Base-by-base conservation (phyloP, 1,140 invertebrate species). In the Lepidotrigona ventralis region DNA sequence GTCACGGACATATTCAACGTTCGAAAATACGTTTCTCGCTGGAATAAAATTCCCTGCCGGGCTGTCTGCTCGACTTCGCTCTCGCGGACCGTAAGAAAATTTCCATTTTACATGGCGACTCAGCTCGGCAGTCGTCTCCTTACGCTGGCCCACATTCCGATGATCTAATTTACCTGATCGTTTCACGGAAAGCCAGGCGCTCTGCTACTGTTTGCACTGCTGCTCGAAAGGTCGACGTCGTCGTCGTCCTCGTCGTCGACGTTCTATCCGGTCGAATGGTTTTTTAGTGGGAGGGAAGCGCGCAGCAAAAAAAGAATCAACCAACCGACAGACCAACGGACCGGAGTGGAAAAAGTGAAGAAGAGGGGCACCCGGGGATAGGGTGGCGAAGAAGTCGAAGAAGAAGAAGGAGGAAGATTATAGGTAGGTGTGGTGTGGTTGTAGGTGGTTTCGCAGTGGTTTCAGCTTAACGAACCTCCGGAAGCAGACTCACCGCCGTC, bases 401-500 rank as follows among this genome's bases (percentile, higher is more conserved):
- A 19, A n/a, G 63, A 26, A 33, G 33, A 64, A 83, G 75, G 46
- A 74, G 54, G 80, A 68, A 69, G 82, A 89, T 89, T 87, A 89
- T 81, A 85, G 51, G 74, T 85, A 21, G 81, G 29, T 71, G 54
- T 64, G 26, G 63, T 19, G 79, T 76, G 83, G 78, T 89, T 83
- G 85, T 85, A 80, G 84, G 81, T 85, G 88, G 88, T 87, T 89
- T 89, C 77, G 79, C 83, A 77, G 81, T 86, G 86, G 86, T 82
- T 88, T 86, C 81, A 83, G 83, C 88, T 92, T 91, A 91, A 92
- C 90, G 90, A 91, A 91, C 85, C 81, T 56, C 86, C 88, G 87
- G 87, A 90, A 89, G 87, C 86, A 84, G 80, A 78, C 84, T 81
- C 88, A 85, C 79, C 85, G 53, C 84, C 89, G 85, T 86, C 85